phyloP scores from a whole-genome alignment of 1,140 invertebrate species.

The Cydia splendana region DNA sequence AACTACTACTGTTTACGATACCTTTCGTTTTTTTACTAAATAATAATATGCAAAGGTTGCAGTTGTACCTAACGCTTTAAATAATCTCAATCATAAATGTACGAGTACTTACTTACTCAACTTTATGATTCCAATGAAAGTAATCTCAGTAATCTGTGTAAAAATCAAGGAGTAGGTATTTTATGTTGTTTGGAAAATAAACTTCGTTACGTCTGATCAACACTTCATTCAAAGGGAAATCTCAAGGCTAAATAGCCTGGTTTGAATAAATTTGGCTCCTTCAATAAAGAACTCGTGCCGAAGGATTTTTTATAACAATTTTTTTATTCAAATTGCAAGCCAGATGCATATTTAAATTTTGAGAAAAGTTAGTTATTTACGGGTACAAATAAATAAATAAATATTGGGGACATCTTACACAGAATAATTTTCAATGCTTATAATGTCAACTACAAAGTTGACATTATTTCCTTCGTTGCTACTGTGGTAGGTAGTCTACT shows the following conservation, averaged over 20 bases:
- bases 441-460: too few species aligned
- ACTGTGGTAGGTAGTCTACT: too few species aligned
- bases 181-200: constrained; percentile 25
- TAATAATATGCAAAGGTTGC: too few species aligned
- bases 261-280: constrained; percentile 31
- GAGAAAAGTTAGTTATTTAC: too few species aligned
- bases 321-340: neutral
- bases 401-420: too few species aligned
- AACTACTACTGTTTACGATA: too few species aligned
- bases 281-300: constrained; percentile 1
- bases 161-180: constrained; percentile 13
- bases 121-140: neutral
- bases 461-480: too few species aligned
- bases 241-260: constrained; percentile 30
- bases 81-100: too few species aligned
- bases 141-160: neutral
- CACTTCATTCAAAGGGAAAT: constrained; percentile 30
- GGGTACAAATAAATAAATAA: too few species aligned
- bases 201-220: constrained; percentile 30
- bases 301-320: neutral
- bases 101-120: neutral
- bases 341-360: neutral
- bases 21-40: too few species aligned
- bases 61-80: too few species aligned
- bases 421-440: too few species aligned